Evolutionary conservation across 2,888 invertebrate genomes (phyloP).

Genomic region (Drosophila peninsularis): DNA sequence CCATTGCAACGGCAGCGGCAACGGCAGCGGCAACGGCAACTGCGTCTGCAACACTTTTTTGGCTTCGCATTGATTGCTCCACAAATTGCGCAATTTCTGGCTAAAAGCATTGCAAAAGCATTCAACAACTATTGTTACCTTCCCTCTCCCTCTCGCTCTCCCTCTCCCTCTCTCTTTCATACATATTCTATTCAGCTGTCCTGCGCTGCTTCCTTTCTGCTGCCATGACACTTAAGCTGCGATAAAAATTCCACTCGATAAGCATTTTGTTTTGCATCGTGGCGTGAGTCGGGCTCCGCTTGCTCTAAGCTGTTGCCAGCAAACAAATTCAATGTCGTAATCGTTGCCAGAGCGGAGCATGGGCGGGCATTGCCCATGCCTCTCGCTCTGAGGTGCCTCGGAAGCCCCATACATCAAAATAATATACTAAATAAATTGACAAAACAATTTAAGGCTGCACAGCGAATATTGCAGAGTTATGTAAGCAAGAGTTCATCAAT

Average conservation of each 20-base stretch:
- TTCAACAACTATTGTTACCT: conserved; percentile 31
- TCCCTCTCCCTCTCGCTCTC: neutral
- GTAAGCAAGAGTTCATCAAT: neutral
- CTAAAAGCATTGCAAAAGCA: conserved; percentile 66
- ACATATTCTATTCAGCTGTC: conserved; percentile 20
- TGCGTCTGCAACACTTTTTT: conserved; percentile 57
- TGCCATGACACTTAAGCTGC: conserved; percentile 80
- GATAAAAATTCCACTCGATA: conserved; percentile 75
- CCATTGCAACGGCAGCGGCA: too few relatives aligned
- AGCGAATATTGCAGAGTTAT: neutral
- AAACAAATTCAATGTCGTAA: conserved; percentile 39
- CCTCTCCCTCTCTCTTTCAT: neutral
- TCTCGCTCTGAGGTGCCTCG: neutral
- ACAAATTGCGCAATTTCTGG: conserved; percentile 69
- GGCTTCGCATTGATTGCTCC: conserved; percentile 73
- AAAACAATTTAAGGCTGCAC: neutral
- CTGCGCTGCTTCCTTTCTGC: conserved; percentile 64
- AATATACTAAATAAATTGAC: neutral
- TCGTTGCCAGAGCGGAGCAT: neutral
- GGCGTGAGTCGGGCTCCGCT: conserved; percentile 25
- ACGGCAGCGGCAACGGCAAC: conserved; percentile 22
- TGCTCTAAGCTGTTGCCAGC: conserved; percentile 41
- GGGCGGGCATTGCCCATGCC: neutral
- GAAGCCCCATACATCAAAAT: neutral
- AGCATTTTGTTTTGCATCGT: conserved; percentile 71